Conservation (phyloP, 1,140 invertebrate genomes). For the Eulimnadia texana region DNA sequence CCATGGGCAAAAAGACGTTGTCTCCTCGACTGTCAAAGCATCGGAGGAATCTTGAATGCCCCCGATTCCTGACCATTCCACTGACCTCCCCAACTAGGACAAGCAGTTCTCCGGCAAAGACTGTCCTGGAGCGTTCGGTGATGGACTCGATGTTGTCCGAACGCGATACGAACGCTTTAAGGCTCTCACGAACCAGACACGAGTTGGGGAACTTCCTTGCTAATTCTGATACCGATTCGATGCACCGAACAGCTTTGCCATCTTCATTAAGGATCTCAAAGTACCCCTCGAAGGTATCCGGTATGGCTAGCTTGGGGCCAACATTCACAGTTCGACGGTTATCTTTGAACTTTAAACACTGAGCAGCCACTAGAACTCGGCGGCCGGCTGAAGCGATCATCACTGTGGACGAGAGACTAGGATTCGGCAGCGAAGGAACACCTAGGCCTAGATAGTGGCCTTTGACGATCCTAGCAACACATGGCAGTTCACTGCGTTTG, state of each 20-base stretch:
- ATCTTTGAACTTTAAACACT: slow-evolving; percentile 83
- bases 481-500: slow-evolving; percentile 50
- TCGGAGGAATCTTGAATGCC: slow-evolving; percentile 49
- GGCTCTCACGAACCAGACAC: slow-evolving; percentile 68
- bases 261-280: slow-evolving; percentile 89
- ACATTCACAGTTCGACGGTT: slow-evolving; percentile 53
- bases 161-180: slow-evolving; percentile 47
- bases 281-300: slow-evolving; percentile 76
- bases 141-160: slow-evolving; percentile 31
- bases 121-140: slow-evolving; percentile 52
- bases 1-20: slow-evolving; percentile 61
- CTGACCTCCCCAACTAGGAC: slow-evolving; percentile 51
- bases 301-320: slow-evolving; percentile 70
- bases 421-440: slow-evolving; percentile 67
- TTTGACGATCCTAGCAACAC: slow-evolving; percentile 77
- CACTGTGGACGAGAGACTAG: slow-evolving; percentile 66
- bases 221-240: slow-evolving; percentile 71
- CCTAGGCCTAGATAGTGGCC: slow-evolving; percentile 80
- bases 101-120: slow-evolving; percentile 62
- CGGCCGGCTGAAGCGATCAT: slow-evolving; percentile 63
- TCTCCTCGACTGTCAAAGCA: slow-evolving; percentile 74
- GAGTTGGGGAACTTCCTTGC: slow-evolving; percentile 58
- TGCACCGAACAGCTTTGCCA: slow-evolving; percentile 70
- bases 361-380: slow-evolving; percentile 43
- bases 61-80: slow-evolving; percentile 22